A percentile compares a stretch with the other conserved stretches of the same genome.
These are phyloP conservation scores for Podarcis muralis DNA, from an alignment of 2,113 vertebrate species.

Conservation along the genomic window DNA sequence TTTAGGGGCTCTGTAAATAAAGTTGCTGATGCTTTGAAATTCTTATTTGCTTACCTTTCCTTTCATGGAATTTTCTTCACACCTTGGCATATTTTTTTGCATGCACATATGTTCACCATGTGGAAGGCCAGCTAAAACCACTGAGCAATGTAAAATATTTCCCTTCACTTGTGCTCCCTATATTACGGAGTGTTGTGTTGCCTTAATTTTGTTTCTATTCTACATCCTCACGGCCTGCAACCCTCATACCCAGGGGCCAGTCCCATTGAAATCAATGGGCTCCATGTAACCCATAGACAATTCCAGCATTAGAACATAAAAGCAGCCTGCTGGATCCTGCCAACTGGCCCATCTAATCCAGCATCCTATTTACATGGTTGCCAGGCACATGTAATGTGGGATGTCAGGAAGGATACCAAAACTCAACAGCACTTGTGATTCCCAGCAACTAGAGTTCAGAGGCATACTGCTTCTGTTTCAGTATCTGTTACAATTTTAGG, in stretches of 20 bases:
- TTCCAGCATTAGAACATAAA: background rate
- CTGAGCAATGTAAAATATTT: constrained; percentile 29
- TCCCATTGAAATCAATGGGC: background rate
- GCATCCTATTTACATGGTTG: too few relatives aligned
- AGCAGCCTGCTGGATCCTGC: too few relatives aligned
- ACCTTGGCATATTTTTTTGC: constrained; percentile 46
- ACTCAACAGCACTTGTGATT: too few relatives aligned
- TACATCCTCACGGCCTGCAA: background rate
- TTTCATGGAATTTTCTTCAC: constrained; percentile 36
- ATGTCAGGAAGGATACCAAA: too few relatives aligned
- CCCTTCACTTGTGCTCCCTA: background rate
- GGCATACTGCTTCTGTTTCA: background rate
- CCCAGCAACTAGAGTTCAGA: too few relatives aligned
- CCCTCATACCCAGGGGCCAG: background rate
- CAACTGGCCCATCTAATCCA: too few relatives aligned
- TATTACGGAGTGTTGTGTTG: background rate
- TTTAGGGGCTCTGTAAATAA: constrained; percentile 43
- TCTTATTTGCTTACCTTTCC: constrained; percentile 51
- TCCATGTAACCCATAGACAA: background rate
- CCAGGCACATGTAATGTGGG: too few relatives aligned
- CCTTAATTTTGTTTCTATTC: background rate
- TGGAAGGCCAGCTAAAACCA: constrained; percentile 23
- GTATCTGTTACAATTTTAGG: background rate
- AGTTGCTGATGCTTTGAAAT: constrained; percentile 59
- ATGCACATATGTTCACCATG: constrained; percentile 31